Conservation (phyloP, 2,113 vertebrate genomes). For the Nannobrachium achirus region DNA sequence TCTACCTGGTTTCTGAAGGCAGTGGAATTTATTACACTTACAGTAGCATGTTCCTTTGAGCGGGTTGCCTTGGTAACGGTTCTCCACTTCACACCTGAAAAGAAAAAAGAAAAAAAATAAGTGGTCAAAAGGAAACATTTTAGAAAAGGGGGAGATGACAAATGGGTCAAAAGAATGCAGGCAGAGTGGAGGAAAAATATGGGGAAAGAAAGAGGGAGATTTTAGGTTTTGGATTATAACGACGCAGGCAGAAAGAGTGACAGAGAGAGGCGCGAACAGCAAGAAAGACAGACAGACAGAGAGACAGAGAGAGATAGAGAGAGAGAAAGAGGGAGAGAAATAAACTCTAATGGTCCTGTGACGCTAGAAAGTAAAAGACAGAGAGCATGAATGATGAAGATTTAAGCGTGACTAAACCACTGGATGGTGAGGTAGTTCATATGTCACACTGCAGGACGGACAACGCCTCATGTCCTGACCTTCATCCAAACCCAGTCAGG, state of each 20-base stretch:
- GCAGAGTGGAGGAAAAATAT: neutral
- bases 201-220: neutral
- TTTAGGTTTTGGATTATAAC: too few relatives aligned
- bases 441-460: neutral
- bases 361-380: neutral
- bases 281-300: too few relatives aligned
- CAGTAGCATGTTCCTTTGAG: slow-evolving; percentile 99
- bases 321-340: neutral
- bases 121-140: neutral
- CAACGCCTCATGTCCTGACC: neutral
- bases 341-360: too few relatives aligned
- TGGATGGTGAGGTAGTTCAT: neutral
- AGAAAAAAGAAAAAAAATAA: slow-evolving; percentile 38
- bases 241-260: too few relatives aligned
- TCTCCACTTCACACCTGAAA: slow-evolving; percentile 96
- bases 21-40: slow-evolving; percentile 84
- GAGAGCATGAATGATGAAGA: neutral
- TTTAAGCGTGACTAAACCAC: slow-evolving; percentile 1
- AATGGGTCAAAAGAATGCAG: too few relatives aligned
- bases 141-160: too few relatives aligned
- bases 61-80: slow-evolving; percentile 97
- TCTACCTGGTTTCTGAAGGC: neutral
- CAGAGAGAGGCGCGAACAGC: too few relatives aligned
- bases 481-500: neutral
- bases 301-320: neutral